These are phyloP conservation scores for Lethrus apterus DNA, from an alignment of 1,140 invertebrate genomes.

Conservation along the genomic window DNA sequence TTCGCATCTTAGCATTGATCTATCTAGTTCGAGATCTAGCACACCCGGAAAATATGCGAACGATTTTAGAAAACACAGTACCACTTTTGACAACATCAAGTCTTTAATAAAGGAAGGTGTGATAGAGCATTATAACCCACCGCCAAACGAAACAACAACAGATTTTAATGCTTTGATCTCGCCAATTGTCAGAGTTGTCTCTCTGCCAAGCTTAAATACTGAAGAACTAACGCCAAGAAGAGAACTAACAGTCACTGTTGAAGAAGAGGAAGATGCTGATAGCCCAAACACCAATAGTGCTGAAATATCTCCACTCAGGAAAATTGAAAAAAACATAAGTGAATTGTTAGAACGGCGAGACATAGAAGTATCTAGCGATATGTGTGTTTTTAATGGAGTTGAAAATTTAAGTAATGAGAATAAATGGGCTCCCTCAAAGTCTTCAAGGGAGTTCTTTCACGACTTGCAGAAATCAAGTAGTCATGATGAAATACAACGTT, in stretches of 20 bases:
- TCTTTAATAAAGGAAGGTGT: slow-evolving; percentile 62
- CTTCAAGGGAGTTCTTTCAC: slow-evolving; percentile 43
- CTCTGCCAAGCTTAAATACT: slow-evolving; percentile 52
- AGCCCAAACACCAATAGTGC: slow-evolving; percentile 46
- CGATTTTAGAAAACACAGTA: slow-evolving; percentile 62
- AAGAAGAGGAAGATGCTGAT: slow-evolving; percentile 57
- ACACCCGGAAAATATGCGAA: slow-evolving; percentile 41
- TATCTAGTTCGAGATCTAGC: slow-evolving; percentile 32
- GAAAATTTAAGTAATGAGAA: slow-evolving; percentile 25
- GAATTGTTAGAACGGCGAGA: slow-evolving; percentile 49
- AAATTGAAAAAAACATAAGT: slow-evolving; percentile 59
- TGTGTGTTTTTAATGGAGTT: slow-evolving; percentile 24
- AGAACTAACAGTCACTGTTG: slow-evolving; percentile 48
- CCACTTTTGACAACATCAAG: slow-evolving; percentile 72
- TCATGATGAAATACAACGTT: slow-evolving; percentile 50
- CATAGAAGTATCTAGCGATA: slow-evolving; percentile 38
- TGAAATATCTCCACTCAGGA: slow-evolving; percentile 51
- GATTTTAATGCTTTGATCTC: slow-evolving; percentile 42
- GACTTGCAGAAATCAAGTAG: slow-evolving; percentile 52
- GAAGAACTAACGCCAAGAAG: slow-evolving; percentile 45
- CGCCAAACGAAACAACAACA: slow-evolving; percentile 44
- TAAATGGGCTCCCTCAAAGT: slow-evolving; percentile 41
- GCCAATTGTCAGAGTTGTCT: slow-evolving; percentile 55
- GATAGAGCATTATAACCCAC: slow-evolving; percentile 42
- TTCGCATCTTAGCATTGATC: slow-evolving; percentile 29